A percentile compares a stretch with the other conserved stretches of the same genome.
Evolutionary conservation across 2,888 invertebrate genomes (phyloP).

Genomic region (Drosophila mulleri): DNA sequence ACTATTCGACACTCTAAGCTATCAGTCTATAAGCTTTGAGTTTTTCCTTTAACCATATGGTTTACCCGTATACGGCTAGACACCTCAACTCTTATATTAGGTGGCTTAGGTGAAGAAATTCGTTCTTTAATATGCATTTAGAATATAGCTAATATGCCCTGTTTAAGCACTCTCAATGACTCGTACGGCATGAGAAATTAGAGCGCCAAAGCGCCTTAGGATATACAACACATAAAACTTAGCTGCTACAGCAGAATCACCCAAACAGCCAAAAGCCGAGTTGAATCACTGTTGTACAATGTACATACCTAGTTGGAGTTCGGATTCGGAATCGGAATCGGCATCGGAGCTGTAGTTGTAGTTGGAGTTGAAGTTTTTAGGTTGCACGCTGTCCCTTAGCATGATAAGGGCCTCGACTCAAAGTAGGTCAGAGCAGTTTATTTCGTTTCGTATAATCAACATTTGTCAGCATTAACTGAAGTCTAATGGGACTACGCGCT

Average conservation of each 20-base stretch:
- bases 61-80: too few species aligned
- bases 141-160: not conserved
- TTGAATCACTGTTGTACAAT: not conserved
- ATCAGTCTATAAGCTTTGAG: too few species aligned
- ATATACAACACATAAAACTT: conserved; percentile 76
- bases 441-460: not conserved
- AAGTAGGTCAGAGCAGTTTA: not conserved
- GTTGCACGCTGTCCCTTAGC: conserved; percentile 22
- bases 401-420: conserved; percentile 18
- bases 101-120: too few species aligned
- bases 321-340: not conserved
- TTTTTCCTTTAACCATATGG: too few species aligned
- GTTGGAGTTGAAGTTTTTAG: conserved; percentile 10
- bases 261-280: conserved; percentile 4
- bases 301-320: not conserved
- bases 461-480: conserved; percentile 1
- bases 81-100: too few species aligned
- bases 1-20: not conserved
- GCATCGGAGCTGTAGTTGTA: not conserved
- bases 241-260: conserved; percentile 10
- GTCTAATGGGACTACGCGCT: not conserved
- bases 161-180: not conserved
- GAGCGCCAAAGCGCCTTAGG: conserved; percentile 72
- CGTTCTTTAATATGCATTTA: too few species aligned
- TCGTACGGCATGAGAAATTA: conserved; percentile 54